Evolutionary conservation across 2,113 vertebrate genomes (phyloP), one percentile per base, ranked within the genome.

Genomic region (Pteropus alecto): DNA sequence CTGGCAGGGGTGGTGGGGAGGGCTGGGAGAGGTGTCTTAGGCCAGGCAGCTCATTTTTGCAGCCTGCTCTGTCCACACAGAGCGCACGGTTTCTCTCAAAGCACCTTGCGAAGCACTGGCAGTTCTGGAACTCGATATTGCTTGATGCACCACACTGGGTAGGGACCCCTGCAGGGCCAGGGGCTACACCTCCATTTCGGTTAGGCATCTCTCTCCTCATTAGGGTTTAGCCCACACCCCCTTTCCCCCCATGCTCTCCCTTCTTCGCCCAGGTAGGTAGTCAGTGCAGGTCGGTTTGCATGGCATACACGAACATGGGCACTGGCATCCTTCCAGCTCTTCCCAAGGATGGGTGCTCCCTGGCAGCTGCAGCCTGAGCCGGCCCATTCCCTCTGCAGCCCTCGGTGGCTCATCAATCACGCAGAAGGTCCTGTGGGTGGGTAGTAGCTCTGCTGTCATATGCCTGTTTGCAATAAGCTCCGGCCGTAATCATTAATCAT

Each of bases 401-500:
- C 87, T 97, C 10, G 2, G 97, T 91, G 98, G 94, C 97, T 97
- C 97, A 95, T 98, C 98, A 98, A 98, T 98, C 97, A 97, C 91
- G 35, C n/a, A 7, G 96, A 94, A 97, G 79, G 95, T 97, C 88
- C 85, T 93, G 93, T 1, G 43, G 85, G 93, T 92, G 85, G 84
- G 71, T 78, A 74, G 94, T 97, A 97, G 98, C 98, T 97, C 94
- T 98, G 94, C 93, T 98, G 98, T 98, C 98, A 98, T 94, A 96
- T 98, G 97, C 97, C 97, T 98, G 98, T 98, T 98, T 98, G 98
- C 98, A 98, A 98, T 98, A 98, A 97, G 96, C 98, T 96, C 98
- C 84, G 93, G 97, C 96, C 97, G 93, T 97, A 98, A 98, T 98
- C 98, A 97, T 97, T 98, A 98, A 98, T 98, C 98, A 98, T 97